Evolutionary conservation across 2,113 vertebrate genomes (phyloP), one percentile per base, ranked within the genome.

Genomic region (Rhea americana): DNA sequence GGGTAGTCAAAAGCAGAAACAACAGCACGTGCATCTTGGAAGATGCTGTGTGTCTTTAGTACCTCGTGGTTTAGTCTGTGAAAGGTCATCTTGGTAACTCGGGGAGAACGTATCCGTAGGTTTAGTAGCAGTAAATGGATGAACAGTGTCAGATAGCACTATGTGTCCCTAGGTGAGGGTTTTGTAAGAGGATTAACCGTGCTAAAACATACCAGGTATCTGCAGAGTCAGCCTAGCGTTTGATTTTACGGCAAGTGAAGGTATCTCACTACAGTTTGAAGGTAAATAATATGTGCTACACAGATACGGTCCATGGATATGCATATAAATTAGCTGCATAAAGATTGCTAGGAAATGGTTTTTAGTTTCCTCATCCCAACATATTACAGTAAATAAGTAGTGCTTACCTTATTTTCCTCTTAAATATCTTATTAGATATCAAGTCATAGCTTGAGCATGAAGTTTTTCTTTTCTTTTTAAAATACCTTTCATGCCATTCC

Each of bases 11-110:
- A 71, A 43, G n/a, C 37, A 50, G 53, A 72, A 65, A 48, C 7
- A 13, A 11, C 47, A 48, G 9, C 0, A 0, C 5, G 18, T 15
- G 18, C 39, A 19, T 56, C 28, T 43, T 21, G 19, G 47, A 47
- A 72, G 56, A 10, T 30, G 7, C 5, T 35, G 10, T 4, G 2
- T 37, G 20, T 5, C 55, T 71, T 82, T 45, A 43, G 9, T 75
- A n/a, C 5, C 8, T 0, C 2, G 1, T 67, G 67, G 9, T 6
- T 47, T 55, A 63, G 47, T 11, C 1, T 1, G 14, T 17, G 26
- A 74, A 39, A 22, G 41, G 39, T 59, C 5, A 2, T 37, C 17
- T 61, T 47, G 18, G 22, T 48, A 32, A 2, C 3, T 58, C 21
- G 48, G 50, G 6, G 26, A 75, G 11, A 10, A 1, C 7, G 5